phyloP scores from a whole-genome alignment of 2,888 invertebrate genomes.

The Ennomos fuscantarius region DNA sequence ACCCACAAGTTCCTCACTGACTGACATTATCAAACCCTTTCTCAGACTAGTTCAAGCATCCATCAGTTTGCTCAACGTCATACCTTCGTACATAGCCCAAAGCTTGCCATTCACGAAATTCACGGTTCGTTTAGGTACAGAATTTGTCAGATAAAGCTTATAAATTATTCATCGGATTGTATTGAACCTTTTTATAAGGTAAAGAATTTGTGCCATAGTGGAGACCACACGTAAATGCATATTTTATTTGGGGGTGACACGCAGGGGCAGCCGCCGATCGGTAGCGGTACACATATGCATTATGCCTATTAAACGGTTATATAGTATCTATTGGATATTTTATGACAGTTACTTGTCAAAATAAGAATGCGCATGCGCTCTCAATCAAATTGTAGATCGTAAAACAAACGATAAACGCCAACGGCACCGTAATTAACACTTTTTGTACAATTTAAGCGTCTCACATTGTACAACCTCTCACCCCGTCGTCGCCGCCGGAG shows the following conservation, averaged over 20 bases:
- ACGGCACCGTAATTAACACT: too few relatives aligned
- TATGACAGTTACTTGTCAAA: not conserved
- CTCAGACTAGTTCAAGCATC: not conserved
- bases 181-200: slow-evolving; percentile 61
- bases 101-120: slow-evolving; percentile 51
- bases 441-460: too few relatives aligned
- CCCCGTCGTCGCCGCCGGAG: too few relatives aligned
- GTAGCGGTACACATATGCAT: too few relatives aligned
- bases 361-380: too few relatives aligned
- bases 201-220: slow-evolving; percentile 45
- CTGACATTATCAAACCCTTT: not conserved
- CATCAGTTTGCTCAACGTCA: not conserved
- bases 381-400: too few relatives aligned
- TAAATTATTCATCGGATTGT: slow-evolving; percentile 66
- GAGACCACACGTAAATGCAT: slow-evolving; percentile 14
- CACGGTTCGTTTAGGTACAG: slow-evolving; percentile 66
- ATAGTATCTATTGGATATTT: not conserved
- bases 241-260: slow-evolving; percentile 2
- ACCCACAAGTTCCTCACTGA: too few relatives aligned
- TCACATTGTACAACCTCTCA: too few relatives aligned
- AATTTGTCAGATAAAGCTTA: slow-evolving; percentile 60
- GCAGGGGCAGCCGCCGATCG: not conserved
- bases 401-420: too few relatives aligned
- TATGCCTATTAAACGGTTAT: not conserved
- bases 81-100: slow-evolving; percentile 1